These are phyloP conservation scores for Heliangelus exortis DNA, from an alignment of 2,797 vertebrate genomes.

Conservation along the genomic window DNA sequence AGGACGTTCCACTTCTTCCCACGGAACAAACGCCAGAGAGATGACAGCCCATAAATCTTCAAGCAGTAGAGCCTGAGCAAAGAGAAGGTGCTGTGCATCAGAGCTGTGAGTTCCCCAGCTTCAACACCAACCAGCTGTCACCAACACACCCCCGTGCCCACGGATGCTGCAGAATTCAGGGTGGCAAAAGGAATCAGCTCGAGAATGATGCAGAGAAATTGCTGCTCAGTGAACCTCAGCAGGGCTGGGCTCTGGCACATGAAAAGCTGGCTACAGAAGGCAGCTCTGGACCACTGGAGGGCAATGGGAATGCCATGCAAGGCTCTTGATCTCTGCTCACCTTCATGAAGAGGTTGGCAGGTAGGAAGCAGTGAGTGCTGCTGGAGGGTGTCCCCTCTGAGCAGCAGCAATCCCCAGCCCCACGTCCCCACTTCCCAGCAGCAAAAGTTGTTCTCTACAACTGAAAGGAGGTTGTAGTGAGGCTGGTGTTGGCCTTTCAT, in stretches of 20 bases:
- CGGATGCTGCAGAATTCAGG: rapidly evolving
- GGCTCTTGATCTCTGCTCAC: neutral
- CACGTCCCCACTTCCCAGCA: neutral
- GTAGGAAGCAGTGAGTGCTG: neutral
- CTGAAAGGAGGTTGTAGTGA: too few species aligned
- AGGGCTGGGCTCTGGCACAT: neutral
- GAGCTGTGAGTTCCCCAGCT: neutral
- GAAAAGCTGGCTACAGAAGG: neutral
- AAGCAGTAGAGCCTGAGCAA: conserved; percentile 90
- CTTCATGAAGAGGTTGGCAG: neutral
- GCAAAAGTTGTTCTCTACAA: neutral
- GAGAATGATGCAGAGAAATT: neutral
- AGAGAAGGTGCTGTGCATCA: neutral
- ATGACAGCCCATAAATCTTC: conserved; percentile 92
- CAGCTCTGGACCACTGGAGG: neutral
- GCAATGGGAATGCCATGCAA: neutral
- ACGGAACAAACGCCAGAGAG: conserved; percentile 96
- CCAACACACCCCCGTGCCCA: neutral
- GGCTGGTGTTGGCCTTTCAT: too few species aligned
- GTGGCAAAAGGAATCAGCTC: neutral
- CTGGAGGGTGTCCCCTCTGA: neutral
- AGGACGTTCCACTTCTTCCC: conserved; percentile 99
- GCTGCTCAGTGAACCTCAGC: rapidly evolving
- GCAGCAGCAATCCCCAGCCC: neutral
- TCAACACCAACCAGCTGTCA: neutral